Conservation (phyloP, 1,140 invertebrate genomes). For the Bombus confusus region DNA sequence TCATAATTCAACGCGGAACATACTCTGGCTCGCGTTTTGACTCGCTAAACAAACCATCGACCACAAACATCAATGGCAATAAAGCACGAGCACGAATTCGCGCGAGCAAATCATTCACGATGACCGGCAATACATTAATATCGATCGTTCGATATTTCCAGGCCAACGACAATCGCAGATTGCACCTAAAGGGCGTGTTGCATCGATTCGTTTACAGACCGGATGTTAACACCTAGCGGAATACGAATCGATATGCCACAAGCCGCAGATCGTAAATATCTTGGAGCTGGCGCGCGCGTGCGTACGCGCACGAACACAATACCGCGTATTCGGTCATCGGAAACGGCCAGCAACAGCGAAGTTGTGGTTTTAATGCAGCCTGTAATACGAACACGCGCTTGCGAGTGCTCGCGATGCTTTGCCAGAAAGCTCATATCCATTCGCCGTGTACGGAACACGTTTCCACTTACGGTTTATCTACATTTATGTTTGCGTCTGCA, state of each 20-base stretch:
- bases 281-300: constrained; percentile 8
- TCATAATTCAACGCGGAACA: neutral
- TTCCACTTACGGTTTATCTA: constrained; percentile 21
- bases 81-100: neutral
- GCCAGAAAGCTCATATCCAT: neutral
- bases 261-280: constrained; percentile 66
- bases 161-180: constrained; percentile 27
- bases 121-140: neutral
- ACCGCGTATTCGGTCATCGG: constrained; percentile 40
- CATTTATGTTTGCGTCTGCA: neutral
- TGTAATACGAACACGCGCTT: constrained; percentile 15
- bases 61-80: neutral
- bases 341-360: constrained; percentile 45
- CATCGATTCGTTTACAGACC: constrained; percentile 47
- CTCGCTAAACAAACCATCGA: neutral
- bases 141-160: constrained; percentile 21
- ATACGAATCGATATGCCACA: constrained; percentile 61
- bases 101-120: constrained; percentile 2
- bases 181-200: constrained; percentile 31
- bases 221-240: constrained; percentile 46
- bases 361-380: constrained; percentile 56
- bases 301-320: neutral
- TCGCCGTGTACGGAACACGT: neutral
- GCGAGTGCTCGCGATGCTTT: neutral
- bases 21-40: neutral